Base-by-base conservation (phyloP, 2,113 vertebrate genomes). In the Nothobranchius kuhntae region DNA sequence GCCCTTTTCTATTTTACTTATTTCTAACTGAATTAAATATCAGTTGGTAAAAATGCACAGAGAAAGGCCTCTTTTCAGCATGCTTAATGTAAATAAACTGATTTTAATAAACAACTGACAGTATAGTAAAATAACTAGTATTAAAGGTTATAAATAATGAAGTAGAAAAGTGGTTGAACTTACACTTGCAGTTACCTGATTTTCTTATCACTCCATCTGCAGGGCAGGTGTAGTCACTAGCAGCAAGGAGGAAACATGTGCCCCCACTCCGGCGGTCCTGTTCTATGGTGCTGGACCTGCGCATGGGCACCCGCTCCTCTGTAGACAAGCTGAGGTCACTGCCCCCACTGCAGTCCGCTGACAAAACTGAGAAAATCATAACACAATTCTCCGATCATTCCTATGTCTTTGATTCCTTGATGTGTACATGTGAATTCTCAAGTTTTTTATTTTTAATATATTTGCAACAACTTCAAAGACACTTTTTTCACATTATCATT, bases 181-280 rank as follows among this genome's bases (percentile, higher is more conserved):
- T 63, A 5, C 17, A 36, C 36, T 14, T 24, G 50, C 46, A 53
- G 46, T 70, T 79, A 93, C 92, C 92, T 90, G 91, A 94, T 95
- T 98, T 98, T 78, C 94, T 92, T 81, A 96, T 92, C 69, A 95
- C 92, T 91, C 95, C 94, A 79, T 98, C 96, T 78, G 95, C 87
- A 73, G 96, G 90, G 89, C 96, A 97, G 78, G 92, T 92, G 91
- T 98, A 98, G 88, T 98, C 96, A 88, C 95, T 95, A 86, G 96
- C 94, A 53, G 96, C 94, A 79, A 99, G 93, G 82, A 99, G 93
- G 88, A 98, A 99, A 90, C 96, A 99, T 44, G 96, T 95, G 61
- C 94, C 96, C 83, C 92, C 94, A 75, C 94, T 95, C 83, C 91
- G 94, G 89, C 90, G 94, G 92, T 94, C 95, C 93, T 94, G 96